Evolutionary conservation across 2,797 vertebrate genomes (phyloP), one percentile per base, ranked within the genome.

Genomic region (Chelonia mydas): DNA sequence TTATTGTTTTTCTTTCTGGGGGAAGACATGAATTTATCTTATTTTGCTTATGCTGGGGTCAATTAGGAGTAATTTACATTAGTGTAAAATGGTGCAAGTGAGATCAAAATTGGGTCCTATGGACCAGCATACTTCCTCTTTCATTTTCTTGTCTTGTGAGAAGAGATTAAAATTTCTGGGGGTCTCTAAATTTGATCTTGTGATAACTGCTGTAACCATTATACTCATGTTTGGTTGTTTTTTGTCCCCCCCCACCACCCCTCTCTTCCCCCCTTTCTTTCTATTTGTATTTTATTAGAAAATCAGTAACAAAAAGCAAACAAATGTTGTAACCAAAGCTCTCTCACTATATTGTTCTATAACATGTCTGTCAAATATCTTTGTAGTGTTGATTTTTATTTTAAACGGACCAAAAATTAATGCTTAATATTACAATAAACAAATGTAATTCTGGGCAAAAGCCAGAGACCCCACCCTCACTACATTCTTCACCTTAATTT

Each of bases 291-390:
- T 16, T 28, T 49, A 31, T 77, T 49, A 77, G 45, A 77, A 77
- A 77, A 77, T 49, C 74, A 77, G 41, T 76, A 76, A 47, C 45
- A 31, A 31, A 72, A 77, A 31, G 37, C 47, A 93, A 92, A 45
- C 37, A 0, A 31, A 19, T 1, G 0, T 86, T 92, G 80, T 17
- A 47, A 3, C 2, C 37, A 12, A 7, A 11, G 1, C 2, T 31
- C 37, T 91, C 86, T 37, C 13, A 6, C 59, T 88, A 3, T 85
- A 53, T n/a, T 17, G 27, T 51, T 7, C 12, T 6, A 19, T 41
- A 81, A 65, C 88, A 7, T 1, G 86, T 50, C 65, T 59, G 77
- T 84, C 51, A 86, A 72, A 55, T 0, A 0, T 15, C 5, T 72
- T 74, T 17, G 15, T 11, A 87, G 50, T 74, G 25, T 1, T 7